Base-by-base conservation (phyloP, 1,140 invertebrate species). In the Drosophila lowei region DNA sequence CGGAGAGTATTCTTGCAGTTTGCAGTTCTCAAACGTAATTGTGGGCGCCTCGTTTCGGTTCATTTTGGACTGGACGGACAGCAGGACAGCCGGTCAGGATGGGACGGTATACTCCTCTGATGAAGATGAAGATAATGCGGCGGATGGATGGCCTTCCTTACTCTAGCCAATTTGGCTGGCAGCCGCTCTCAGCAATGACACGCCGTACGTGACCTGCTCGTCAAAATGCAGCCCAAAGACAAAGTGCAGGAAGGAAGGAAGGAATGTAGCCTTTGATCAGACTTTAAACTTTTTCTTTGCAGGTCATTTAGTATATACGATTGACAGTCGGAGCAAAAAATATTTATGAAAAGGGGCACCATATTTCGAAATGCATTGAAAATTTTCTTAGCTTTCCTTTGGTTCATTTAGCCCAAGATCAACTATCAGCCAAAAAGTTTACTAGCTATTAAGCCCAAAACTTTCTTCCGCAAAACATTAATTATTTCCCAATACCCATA, bases 71-170 rank as follows among this genome's bases (percentile, higher is more conserved):
- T 44, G 57, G 11, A 42, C 46, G 53, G 9, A 8, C 21, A 8
- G 41, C 8, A n/a, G 30, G 15, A 6, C 23, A 5, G 46, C 11
- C 2, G n/a, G n/a, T n/a, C 23, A 42, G 34, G 21, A 38, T n/a
- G n/a, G 42, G 23, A 28, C 28, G 30, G 48, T 7, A 46, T 25
- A 5, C 23, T 25, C 23, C 23, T 25, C 59, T 78, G 78, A 86
- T 88, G 83, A 86, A 84, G 79, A 79, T 83, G 64, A 84, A 88
- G 81, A 86, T 86, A 86, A 86, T 86, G 81, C 81, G 78, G 70
- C 79, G 83, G 83, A 81, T 86, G 73, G 83, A 78, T 38, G 34
- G 11, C 34, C 9, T 38, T 25, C 23, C 34, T 38, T 3, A 11
- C 81, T 78, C 77, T 78, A 75, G 81, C 81, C 81, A 86, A 86